phyloP scores from a whole-genome alignment of 2,888 invertebrate species.

The Stenodema calcarata region DNA sequence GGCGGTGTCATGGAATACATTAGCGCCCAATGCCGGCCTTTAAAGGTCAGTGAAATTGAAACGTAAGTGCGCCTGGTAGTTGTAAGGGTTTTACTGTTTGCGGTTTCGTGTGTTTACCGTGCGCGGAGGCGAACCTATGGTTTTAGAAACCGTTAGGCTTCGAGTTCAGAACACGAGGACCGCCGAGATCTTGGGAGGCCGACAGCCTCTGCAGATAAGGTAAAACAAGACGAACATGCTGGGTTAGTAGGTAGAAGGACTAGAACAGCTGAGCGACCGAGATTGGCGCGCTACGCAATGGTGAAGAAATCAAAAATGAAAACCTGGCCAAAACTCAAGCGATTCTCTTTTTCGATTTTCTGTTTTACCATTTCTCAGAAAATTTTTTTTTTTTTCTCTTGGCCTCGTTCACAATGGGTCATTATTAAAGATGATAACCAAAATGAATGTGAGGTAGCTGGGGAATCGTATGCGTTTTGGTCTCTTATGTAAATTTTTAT shows the following conservation, averaged over 20 bases:
- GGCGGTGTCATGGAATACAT: slow-evolving; percentile 28
- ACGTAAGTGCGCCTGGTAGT: neutral
- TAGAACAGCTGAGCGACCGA: neutral
- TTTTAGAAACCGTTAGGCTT: slow-evolving; percentile 1
- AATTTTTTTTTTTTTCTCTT: too few relatives aligned
- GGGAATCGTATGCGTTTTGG: too few relatives aligned
- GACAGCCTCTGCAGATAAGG: slow-evolving; percentile 5
- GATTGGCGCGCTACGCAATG: too few relatives aligned
- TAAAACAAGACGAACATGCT: neutral
- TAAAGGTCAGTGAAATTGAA: slow-evolving; percentile 37
- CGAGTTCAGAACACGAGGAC: neutral
- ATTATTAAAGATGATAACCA: too few relatives aligned
- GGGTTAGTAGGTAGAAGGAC: slow-evolving; percentile 17
- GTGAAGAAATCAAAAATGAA: too few relatives aligned
- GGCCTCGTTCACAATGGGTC: too few relatives aligned
- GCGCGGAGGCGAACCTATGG: neutral
- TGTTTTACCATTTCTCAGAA: too few relatives aligned
- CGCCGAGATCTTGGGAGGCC: neutral
- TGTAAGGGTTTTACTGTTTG: neutral
- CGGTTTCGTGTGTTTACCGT: neutral
- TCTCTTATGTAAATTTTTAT: too few relatives aligned
- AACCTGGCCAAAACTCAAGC: too few relatives aligned
- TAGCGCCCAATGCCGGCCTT: neutral
- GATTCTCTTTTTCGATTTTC: too few relatives aligned
- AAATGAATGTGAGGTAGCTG: too few relatives aligned